Base-by-base conservation (phyloP, 2,113 vertebrate species). In the Myodes glareolus region DNA sequence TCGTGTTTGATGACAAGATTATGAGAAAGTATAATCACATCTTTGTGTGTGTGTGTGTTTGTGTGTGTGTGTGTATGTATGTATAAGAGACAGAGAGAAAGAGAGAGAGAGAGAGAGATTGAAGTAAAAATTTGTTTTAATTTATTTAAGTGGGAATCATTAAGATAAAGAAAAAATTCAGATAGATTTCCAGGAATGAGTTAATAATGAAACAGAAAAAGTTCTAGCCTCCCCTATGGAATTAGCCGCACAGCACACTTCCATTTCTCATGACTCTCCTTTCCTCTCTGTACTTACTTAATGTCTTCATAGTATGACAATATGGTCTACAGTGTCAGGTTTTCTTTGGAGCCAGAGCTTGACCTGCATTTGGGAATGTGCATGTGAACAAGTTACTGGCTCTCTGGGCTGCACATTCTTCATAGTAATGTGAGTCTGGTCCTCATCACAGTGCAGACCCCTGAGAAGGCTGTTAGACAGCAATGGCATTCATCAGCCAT, bases 151-250 rank as follows among this genome's bases (percentile, higher is more conserved):
- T 67, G 31, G 25, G 39, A 76, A 85, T 50, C 6, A 93, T 84
- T 21, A 55, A 95, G 19, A 55, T 61, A 47, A 93, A 72, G 7
- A 29, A 61, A 89, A 85, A 86, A 47, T 4, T 4, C 23, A 33
- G 29, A 33, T 33, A n/a, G 6, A 31, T 87, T 76, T 23, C 52
- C n/a, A 80, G 42, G 23, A 90, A 87, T 94, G 80, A 36, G 63
- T 90, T 89, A 75, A 86, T 68, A 92, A 90, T 95, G 7, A 94
- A 97, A 77, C 90, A 0, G 36, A 77, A 93, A 90, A 85, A 80
- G 39, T 29, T 10, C 3, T 70, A 61, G 47, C 21, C 7, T 47
- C 4, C 6, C 39, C 14, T 91, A 70, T 45, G 31, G 73, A 93
- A 75, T 88, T 73, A 42, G 16, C 36, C 85, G 55, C 5, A 14